These are phyloP conservation scores for Andrena haemorrhoa DNA, from an alignment of 2,888 invertebrate genomes.

Conservation along the genomic window DNA sequence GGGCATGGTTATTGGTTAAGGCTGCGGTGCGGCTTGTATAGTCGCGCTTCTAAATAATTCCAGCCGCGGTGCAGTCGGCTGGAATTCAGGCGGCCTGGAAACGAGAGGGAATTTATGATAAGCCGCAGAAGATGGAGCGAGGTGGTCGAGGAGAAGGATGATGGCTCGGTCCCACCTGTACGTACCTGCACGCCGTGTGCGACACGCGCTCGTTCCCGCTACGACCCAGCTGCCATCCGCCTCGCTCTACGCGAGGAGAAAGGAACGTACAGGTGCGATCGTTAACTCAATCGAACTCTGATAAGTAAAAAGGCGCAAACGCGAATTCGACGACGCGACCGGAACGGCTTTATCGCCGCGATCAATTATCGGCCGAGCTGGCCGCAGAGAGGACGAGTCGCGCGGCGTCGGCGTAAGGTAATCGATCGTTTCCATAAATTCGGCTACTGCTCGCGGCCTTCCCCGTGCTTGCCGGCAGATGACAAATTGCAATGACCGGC, in stretches of 20 bases:
- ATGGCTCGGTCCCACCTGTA: constrained; percentile 75
- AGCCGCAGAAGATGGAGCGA: constrained; percentile 58
- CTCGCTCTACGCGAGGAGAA: constrained; percentile 64
- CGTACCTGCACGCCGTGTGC: constrained; percentile 47
- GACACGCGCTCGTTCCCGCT: constrained; percentile 65
- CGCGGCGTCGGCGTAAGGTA: neutral
- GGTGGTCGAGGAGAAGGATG: constrained; percentile 62
- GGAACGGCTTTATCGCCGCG: constrained; percentile 32
- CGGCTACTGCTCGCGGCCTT: neutral
- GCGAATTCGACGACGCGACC: constrained; percentile 6
- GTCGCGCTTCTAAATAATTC: neutral
- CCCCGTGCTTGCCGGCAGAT: neutral
- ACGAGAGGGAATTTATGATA: constrained; percentile 61
- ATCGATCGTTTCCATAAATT: constrained; percentile 22
- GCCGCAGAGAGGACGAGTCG: constrained; percentile 4
- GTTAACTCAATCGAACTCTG: constrained; percentile 71
- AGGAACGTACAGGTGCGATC: constrained; percentile 73
- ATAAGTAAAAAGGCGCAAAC: constrained; percentile 64
- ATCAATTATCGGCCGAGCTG: neutral
- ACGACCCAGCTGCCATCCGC: constrained; percentile 73
- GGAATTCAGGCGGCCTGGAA: constrained; percentile 24
- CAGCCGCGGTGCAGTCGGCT: neutral
- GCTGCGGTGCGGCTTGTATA: too few species aligned
- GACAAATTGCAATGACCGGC: neutral
- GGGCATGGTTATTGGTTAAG: too few species aligned